These are phyloP conservation scores for Aptenodytes patagonicus DNA, from an alignment of 2,113 vertebrate genomes.

Conservation along the genomic window DNA sequence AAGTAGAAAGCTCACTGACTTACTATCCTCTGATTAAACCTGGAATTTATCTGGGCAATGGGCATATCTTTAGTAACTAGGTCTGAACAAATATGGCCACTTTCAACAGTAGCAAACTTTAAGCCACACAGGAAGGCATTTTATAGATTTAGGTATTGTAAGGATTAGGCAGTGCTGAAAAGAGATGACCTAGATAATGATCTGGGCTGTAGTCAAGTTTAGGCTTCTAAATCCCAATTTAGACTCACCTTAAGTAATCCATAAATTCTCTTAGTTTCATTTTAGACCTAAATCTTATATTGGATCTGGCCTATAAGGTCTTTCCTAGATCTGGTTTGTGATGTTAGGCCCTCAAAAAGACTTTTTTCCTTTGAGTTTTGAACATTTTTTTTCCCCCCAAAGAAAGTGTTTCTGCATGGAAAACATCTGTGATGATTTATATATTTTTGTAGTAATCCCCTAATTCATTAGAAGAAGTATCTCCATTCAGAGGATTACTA, in stretches of 20 bases:
- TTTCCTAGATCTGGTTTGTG: neutral
- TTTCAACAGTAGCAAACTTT: neutral
- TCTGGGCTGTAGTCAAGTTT: neutral
- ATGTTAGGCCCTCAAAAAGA: neutral
- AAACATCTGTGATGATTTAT: constrained; percentile 34
- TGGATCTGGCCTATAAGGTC: neutral
- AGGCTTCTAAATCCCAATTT: neutral
- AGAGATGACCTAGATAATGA: neutral
- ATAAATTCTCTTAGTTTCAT: neutral
- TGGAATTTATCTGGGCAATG: neutral
- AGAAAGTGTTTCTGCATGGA: neutral
- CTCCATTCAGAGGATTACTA: constrained; percentile 19
- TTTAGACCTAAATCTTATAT: neutral
- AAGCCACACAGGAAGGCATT: neutral
- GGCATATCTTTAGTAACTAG: neutral
- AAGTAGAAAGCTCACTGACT: neutral
- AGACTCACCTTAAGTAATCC: neutral
- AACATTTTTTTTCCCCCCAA: neutral
- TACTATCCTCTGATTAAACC: neutral
- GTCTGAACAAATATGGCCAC: neutral
- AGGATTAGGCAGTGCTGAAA: neutral
- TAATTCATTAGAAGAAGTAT: constrained; percentile 20
- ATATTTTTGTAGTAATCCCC: constrained; percentile 21
- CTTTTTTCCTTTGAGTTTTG: neutral
- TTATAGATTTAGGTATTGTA: neutral